These are phyloP conservation scores for Polypterus senegalus DNA, from an alignment of 2,113 vertebrate species.

Conservation along the genomic window DNA sequence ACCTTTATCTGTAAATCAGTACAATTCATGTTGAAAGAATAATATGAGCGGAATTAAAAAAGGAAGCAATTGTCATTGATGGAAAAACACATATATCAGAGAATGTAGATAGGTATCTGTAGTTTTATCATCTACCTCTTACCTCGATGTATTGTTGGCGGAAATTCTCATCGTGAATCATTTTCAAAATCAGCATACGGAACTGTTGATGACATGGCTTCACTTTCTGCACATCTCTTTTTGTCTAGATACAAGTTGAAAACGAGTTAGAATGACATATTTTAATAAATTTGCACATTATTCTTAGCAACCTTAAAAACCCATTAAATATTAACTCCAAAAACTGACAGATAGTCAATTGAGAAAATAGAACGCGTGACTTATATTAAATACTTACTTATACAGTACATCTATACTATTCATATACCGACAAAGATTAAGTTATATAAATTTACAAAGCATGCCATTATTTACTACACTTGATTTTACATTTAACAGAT, in stretches of 20 bases:
- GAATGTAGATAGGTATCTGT: too few species aligned
- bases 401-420: not conserved
- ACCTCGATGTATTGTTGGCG: not conserved
- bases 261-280: not conserved
- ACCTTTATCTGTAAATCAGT: too few species aligned
- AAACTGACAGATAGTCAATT: not conserved
- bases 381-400: not conserved
- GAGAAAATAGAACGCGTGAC: not conserved
- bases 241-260: not conserved
- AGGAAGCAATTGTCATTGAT: too few species aligned
- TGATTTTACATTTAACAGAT: too few species aligned
- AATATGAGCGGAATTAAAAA: too few species aligned
- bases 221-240: not conserved
- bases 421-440: not conserved
- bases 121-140: not conserved
- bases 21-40: too few species aligned
- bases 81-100: too few species aligned
- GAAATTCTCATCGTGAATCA: not conserved
- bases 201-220: not conserved
- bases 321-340: not conserved
- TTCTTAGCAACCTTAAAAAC: not conserved
- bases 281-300: not conserved
- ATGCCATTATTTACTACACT: too few species aligned
- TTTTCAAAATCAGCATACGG: conserved; percentile 1
- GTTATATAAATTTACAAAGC: too few species aligned